Evolutionary conservation across 2,888 invertebrate genomes (phyloP).

Genomic region (Automeris io): DNA sequence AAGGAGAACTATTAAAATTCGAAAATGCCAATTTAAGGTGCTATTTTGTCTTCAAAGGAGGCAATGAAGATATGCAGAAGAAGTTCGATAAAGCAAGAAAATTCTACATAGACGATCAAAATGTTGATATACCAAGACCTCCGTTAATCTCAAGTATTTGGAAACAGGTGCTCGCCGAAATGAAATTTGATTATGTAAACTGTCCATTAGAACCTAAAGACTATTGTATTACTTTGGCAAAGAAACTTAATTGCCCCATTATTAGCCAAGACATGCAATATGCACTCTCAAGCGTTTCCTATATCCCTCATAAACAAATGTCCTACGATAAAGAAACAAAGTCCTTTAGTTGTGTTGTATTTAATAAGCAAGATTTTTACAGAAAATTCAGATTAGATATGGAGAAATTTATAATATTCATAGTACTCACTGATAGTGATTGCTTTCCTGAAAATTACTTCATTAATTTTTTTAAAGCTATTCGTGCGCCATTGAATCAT

Average conservation of each 20-base stretch:
- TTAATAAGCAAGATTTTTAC: constrained; percentile 21
- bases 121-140: too few species aligned
- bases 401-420: constrained; percentile 26
- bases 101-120: background rate
- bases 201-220: constrained; percentile 27
- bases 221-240: constrained; percentile 34
- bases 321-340: constrained; percentile 9
- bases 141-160: constrained; percentile 24
- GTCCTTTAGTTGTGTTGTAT: constrained; percentile 19
- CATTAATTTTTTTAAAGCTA: constrained; percentile 13
- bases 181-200: constrained; percentile 25
- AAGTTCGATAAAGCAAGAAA: constrained; percentile 12
- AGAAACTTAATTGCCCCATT: constrained; percentile 29
- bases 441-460: constrained; percentile 24
- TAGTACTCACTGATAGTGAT: constrained; percentile 21
- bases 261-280: constrained; percentile 32
- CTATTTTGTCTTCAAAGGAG: constrained; percentile 37
- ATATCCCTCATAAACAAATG: constrained; percentile 22
- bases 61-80: constrained; percentile 18
- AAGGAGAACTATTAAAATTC: constrained; percentile 22
- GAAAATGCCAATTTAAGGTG: constrained; percentile 31
- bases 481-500: background rate
- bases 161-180: constrained; percentile 30
- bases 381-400: constrained; percentile 18
- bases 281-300: constrained; percentile 27